Evolutionary conservation across 2,113 vertebrate species (phyloP).

Genomic region (Paramormyrops kingsleyae): DNA sequence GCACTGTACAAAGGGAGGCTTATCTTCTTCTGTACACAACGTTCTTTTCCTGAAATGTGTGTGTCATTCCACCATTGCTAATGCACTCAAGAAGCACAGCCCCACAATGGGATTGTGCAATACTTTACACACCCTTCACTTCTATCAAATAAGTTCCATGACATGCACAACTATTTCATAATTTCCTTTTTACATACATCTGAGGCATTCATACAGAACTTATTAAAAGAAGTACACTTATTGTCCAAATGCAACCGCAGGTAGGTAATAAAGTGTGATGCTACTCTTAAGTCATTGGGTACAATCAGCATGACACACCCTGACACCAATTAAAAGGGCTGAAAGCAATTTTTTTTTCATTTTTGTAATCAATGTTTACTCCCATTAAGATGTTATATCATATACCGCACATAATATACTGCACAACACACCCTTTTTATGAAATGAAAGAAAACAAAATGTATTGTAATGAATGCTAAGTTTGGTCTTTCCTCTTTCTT

Average conservation of each 20-base stretch:
- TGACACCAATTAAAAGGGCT: not conserved
- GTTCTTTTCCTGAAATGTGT: not conserved
- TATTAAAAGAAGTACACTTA: not conserved
- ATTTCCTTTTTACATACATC: not conserved
- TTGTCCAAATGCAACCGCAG: not conserved
- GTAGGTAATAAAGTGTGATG: not conserved
- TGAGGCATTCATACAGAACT: not conserved
- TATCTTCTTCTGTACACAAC: not conserved
- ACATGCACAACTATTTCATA: not conserved
- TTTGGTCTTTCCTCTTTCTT: slow-evolving; percentile 21
- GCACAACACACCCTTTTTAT: not conserved
- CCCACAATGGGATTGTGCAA: not conserved
- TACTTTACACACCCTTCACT: not conserved
- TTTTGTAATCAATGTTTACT: not conserved
- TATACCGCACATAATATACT: not conserved
- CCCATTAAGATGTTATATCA: not conserved
- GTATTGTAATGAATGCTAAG: not conserved
- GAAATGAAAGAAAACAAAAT: not conserved
- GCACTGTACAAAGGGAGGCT: not conserved
- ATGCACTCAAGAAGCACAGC: not conserved
- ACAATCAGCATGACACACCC: not conserved
- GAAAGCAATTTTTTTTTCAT: not conserved
- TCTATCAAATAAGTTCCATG: not conserved
- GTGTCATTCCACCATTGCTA: not conserved
- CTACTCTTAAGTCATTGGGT: not conserved